These are phyloP conservation scores for Morus bassanus DNA, from an alignment of 2,797 vertebrate genomes.

Conservation along the genomic window DNA sequence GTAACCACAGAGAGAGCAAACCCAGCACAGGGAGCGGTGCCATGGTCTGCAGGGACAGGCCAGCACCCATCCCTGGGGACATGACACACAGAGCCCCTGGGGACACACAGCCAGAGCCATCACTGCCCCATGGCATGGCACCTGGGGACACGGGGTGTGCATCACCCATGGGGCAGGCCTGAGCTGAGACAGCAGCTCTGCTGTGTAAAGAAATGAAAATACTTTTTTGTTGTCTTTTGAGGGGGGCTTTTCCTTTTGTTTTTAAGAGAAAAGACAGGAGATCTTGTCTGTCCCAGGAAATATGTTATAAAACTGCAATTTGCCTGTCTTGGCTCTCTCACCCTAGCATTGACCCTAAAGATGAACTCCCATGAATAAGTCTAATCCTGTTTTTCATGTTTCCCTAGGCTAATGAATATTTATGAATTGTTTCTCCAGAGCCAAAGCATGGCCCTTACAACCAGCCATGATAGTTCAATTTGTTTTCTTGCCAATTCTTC, in stretches of 20 bases:
- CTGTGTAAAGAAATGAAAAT: neutral
- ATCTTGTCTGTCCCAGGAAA: slow-evolving; percentile 26
- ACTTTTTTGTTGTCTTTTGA: neutral
- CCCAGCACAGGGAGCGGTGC: neutral
- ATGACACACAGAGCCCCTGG: neutral
- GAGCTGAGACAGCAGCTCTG: neutral
- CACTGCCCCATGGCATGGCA: accelerated
- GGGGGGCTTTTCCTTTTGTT: neutral
- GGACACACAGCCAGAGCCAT: neutral
- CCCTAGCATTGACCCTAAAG: slow-evolving; percentile 41
- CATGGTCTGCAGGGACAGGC: accelerated
- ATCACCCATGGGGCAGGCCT: accelerated
- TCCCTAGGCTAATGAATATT: slow-evolving; percentile 52
- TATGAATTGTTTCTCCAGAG: slow-evolving; percentile 47
- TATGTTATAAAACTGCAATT: slow-evolving; percentile 39
- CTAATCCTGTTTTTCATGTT: slow-evolving; percentile 56
- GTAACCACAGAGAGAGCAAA: neutral
- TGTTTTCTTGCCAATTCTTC: slow-evolving; percentile 54
- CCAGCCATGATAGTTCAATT: slow-evolving; percentile 19
- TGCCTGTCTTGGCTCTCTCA: slow-evolving; percentile 37
- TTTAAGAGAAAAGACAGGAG: neutral
- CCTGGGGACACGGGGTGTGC: accelerated
- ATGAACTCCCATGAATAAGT: slow-evolving; percentile 59
- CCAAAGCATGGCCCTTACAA: slow-evolving; percentile 39
- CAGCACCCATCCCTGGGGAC: neutral